Evolutionary conservation across 2,888 invertebrate genomes (phyloP).

Genomic region (Protodeltote pygarga): DNA sequence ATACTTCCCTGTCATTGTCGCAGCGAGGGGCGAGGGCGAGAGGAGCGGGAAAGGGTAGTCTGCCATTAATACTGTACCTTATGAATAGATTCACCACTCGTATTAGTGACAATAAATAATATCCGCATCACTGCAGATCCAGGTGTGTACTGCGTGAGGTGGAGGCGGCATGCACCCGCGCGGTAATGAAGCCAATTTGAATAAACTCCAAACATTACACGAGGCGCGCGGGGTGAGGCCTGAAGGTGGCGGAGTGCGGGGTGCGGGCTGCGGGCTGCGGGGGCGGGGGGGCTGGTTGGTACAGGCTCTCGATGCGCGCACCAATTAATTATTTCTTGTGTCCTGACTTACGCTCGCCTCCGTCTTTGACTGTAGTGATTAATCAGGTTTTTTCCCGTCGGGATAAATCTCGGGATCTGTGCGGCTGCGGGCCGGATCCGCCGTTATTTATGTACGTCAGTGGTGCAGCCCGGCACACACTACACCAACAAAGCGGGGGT

Average conservation of each 20-base stretch:
- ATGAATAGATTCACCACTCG: not conserved
- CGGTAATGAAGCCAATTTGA: constrained; percentile 68
- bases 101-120: constrained; percentile 2
- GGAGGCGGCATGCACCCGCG: constrained; percentile 25
- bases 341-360: constrained; percentile 73
- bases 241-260: constrained; percentile 21
- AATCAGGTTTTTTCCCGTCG: constrained; percentile 73
- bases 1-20: not conserved
- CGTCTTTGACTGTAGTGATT: constrained; percentile 76
- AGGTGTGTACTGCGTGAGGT: constrained; percentile 1
- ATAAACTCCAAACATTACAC: constrained; percentile 57
- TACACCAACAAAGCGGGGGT: constrained; percentile 31
- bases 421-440: constrained; percentile 32
- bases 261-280: constrained; percentile 28
- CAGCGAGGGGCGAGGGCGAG: no score
- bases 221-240: constrained; percentile 33
- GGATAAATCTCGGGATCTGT: constrained; percentile 65
- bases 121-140: constrained; percentile 4
- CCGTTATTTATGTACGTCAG: constrained; percentile 59
- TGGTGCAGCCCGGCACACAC: constrained; percentile 21
- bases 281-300: constrained; percentile 1
- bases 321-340: constrained; percentile 79
- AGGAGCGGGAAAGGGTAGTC: no score
- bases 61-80: not conserved
- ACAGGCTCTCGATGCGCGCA: constrained; percentile 37